Evolutionary conservation across 2,888 invertebrate genomes (phyloP).

Genomic region (Harmothoe impar): DNA sequence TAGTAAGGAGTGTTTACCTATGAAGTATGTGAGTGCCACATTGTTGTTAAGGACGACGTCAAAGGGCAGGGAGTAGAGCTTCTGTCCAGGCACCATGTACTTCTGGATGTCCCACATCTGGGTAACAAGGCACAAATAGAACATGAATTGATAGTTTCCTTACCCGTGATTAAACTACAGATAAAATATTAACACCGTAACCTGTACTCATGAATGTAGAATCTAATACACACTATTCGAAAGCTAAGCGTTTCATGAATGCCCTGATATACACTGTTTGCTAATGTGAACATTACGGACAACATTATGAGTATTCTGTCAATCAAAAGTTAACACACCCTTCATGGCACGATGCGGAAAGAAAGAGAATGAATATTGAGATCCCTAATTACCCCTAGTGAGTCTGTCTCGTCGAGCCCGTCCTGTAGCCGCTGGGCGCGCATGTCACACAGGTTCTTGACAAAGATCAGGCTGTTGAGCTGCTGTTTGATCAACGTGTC

Average conservation of each 20-base stretch:
- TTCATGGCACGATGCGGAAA: too few relatives aligned
- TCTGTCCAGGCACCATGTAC: constrained; percentile 69
- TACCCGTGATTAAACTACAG: too few relatives aligned
- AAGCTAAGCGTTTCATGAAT: too few relatives aligned
- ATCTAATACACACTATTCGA: too few relatives aligned
- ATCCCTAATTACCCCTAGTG: constrained; percentile 54
- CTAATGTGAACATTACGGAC: too few relatives aligned
- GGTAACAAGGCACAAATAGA: constrained; percentile 69
- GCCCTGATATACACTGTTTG: too few relatives aligned
- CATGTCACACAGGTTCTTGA: constrained; percentile 90
- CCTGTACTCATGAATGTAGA: too few relatives aligned
- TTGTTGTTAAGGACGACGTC: constrained; percentile 90
- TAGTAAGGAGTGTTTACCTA: constrained; percentile 75
- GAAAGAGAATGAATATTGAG: too few relatives aligned
- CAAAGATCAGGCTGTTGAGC: constrained; percentile 91
- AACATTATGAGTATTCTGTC: too few relatives aligned
- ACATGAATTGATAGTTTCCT: constrained; percentile 71
- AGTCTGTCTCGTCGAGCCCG: constrained; percentile 81
- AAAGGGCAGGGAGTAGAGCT: constrained; percentile 86
- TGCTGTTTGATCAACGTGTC: constrained; percentile 93
- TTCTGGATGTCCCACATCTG: constrained; percentile 72
- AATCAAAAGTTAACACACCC: too few relatives aligned
- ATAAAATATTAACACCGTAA: too few relatives aligned
- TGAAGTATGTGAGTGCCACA: constrained; percentile 89
- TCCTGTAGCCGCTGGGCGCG: constrained; percentile 85